Base-by-base conservation (phyloP, 2,113 vertebrate species). In the Pseudorectes ferrugineus region DNA sequence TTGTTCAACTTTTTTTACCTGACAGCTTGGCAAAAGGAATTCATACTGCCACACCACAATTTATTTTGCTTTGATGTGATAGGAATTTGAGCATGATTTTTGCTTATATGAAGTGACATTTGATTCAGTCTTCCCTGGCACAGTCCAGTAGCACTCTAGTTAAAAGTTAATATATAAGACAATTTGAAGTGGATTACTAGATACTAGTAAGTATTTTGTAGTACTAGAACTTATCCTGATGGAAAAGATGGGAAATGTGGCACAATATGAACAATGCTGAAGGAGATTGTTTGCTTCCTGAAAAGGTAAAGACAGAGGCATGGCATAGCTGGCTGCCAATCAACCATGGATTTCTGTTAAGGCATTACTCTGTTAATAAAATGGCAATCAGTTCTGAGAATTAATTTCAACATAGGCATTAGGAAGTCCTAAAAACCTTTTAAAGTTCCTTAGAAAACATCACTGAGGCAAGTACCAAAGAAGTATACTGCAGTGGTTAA, bases 361-460 rank as follows among this genome's bases (percentile, higher is more conserved):
- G 31, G 6, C 29, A 24, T 70, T 68, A 72, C 33, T 85, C 36
- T 81, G 43, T 10, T 93, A 76, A 89, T 83, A 82, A 79, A 92
- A 83, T 55, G 23, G 2, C 38, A 91, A 70, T 78, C 45, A 59
- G 38, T 85, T 88, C 78, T 85, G 54, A 70, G 71, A 91, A 92
- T 92, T 89, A 70, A 58, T 79, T 94, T 91, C 38, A 85, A 11
- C 4, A 3, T 17, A 59, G 14, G 6, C 10, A 66, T 93, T 57
- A 90, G 6, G 28, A 79, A 76, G 35, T 70, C 71, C 63, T 79
- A 68, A 90, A 75, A 94, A 43, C 15, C 7, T 82, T 82, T 46
- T 62, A 51, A 92, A 36, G 26, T 66, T 94, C 58, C 28, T 85
- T 73, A 51, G 42, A 73, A 87, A 92, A 66, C 35, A 58, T 45